These are phyloP conservation scores for Brachyptera risi DNA, from an alignment of 2,888 invertebrate genomes.

Conservation along the genomic window DNA sequence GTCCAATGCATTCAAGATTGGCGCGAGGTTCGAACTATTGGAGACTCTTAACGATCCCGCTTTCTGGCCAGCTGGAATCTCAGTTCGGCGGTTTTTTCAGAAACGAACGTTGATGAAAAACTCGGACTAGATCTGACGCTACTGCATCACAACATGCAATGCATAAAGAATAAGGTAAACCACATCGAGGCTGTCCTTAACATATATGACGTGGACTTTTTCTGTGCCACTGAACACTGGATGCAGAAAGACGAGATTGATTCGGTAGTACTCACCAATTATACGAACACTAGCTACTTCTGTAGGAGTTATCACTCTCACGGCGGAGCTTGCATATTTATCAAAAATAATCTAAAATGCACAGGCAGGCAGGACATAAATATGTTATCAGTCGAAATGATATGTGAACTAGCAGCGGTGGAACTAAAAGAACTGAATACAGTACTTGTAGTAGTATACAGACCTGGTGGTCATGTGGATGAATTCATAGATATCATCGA, in stretches of 20 bases:
- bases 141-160: neutral
- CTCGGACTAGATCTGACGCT: neutral
- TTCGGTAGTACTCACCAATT: neutral
- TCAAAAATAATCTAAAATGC: neutral
- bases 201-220: neutral
- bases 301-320: neutral
- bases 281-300: neutral
- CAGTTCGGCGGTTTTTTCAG: constrained; percentile 10
- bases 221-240: neutral
- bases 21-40: neutral
- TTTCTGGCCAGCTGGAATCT: neutral
- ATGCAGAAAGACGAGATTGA: neutral
- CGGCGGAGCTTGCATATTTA: neutral
- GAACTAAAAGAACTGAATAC: neutral
- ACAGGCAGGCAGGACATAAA: neutral
- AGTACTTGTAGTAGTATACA: neutral
- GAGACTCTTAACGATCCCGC: neutral
- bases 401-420: neutral
- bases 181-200: neutral
- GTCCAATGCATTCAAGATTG: neutral
- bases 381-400: neutral
- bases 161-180: neutral
- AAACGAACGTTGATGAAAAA: neutral
- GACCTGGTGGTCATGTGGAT: neutral
- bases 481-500: neutral